phyloP scores from a whole-genome alignment of 1,140 invertebrate genomes.

The Neotoxoptera formosana region DNA sequence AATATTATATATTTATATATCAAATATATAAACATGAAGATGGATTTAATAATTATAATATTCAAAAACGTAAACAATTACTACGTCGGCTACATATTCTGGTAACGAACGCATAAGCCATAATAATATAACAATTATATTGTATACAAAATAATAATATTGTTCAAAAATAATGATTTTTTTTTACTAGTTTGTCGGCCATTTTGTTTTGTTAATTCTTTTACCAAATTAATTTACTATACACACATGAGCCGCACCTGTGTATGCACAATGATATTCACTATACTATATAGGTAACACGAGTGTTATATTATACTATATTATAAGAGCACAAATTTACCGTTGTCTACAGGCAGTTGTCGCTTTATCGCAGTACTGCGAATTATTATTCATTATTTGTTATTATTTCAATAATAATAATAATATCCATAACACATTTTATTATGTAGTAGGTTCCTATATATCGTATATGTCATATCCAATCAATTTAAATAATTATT shows the following conservation, averaged over 20 bases:
- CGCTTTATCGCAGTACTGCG: not conserved
- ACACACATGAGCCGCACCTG: conserved; percentile 39
- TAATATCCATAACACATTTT: not conserved
- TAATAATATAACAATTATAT: not conserved
- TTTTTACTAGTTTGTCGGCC: conserved; percentile 19
- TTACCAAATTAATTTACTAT: conserved; percentile 39
- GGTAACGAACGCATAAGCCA: not conserved
- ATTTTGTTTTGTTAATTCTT: conserved; percentile 44
- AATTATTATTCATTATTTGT: not conserved
- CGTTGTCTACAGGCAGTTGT: not conserved
- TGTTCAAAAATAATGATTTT: conserved; percentile 3
- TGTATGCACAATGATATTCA: conserved; percentile 41
- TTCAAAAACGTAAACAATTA: not conserved
- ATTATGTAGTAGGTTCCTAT: not conserved
- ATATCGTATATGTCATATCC: not conserved
- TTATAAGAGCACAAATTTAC: not conserved
- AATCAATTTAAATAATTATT: not conserved
- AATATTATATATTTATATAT: not conserved
- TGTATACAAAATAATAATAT: conserved; percentile 17
- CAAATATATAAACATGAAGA: not conserved
- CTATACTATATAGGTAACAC: not conserved
- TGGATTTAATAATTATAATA: not conserved
- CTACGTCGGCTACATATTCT: not conserved
- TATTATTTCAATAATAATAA: not conserved
- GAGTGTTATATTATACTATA: not conserved